phyloP scores from a whole-genome alignment of 1,140 invertebrate species.

The Pristionchus pacificus region DNA sequence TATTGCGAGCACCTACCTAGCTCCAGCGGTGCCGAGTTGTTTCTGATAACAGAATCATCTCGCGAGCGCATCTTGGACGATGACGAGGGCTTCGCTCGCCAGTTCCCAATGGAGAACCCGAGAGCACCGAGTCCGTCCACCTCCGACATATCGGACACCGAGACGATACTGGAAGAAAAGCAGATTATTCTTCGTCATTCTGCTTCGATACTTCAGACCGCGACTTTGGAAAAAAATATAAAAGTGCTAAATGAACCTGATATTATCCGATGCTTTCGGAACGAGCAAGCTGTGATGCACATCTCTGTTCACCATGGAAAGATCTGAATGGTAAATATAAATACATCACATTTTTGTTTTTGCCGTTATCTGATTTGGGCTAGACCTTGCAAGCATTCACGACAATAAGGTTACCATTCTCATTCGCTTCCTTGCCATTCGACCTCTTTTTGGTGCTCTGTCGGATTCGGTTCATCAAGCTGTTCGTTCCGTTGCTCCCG shows the following conservation, averaged over 20 bases:
- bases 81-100: conserved; percentile 24
- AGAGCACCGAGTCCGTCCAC: conserved; percentile 50
- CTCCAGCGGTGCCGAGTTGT: conserved; percentile 16
- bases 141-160: conserved; percentile 51
- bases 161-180: conserved; percentile 45
- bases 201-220: too few species aligned
- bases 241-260: conserved; percentile 32
- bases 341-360: too few species aligned
- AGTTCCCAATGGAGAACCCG: conserved; percentile 50
- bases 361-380: too few species aligned
- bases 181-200: neutral
- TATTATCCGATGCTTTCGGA: conserved; percentile 45
- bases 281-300: conserved; percentile 42
- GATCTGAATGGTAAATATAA: neutral
- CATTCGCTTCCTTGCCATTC: neutral
- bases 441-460: conserved; percentile 49
- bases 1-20: conserved; percentile 23
- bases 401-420: neutral
- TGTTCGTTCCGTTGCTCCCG: conserved; percentile 33
- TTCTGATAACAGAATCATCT: conserved; percentile 1
- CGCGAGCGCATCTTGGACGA: conserved; percentile 14
- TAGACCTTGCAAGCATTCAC: too few species aligned
- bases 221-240: too few species aligned
- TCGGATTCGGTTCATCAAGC: conserved; percentile 43
- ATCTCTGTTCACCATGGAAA: neutral